Evolutionary conservation across 2,113 vertebrate genomes (phyloP), one percentile per base, ranked within the genome.

Genomic region (Garra rufa): DNA sequence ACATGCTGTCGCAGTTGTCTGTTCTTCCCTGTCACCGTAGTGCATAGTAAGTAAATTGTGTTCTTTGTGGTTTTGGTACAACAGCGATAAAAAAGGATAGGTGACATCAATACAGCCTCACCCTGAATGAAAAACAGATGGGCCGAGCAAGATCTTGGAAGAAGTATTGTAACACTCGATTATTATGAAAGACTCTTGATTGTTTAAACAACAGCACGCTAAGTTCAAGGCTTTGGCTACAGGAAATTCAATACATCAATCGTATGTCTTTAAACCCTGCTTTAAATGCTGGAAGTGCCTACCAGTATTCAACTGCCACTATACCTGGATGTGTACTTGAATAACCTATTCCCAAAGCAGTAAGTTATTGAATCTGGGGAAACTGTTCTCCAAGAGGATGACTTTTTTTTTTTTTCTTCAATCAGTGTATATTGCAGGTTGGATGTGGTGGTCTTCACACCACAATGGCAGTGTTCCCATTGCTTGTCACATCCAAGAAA

Each of bases 81-180:
- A 81, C 38, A 48, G 55, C 50, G 10, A 30, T 30, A 38, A 26
- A 41, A 34, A 57, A 15, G 17, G 34, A 9, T 24, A 19, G 73
- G 34, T 82, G 26, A 70, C 77, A 57, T 77, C 61, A 70, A 77
- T 76, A 76, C 15, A 63, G 41, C 30, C 5, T 57, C 26, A 24
- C 15, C 10, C 19, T 26, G 76, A 82, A 82, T 70, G 26, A 24
- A 50, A 30, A 82, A 46, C 80, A 86, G 85, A 77, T 86, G 70
- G 65, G 34, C 77, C 57, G 52, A 76, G 30, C 34, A 34, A n/a
- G 15, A 74, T 30, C 43, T 59, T 86, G 61, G 59, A 85, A 80
- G 17, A 63, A 67, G 24, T 9, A 75, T 10, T 74, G 34, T 21
- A 38, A 48, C n/a, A 48, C 76, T 48, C 3, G 48, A 6, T 48